Evolutionary conservation across 2,797 vertebrate species (phyloP), one percentile per base, ranked within the genome.

Genomic region (Eulemur coronatus): DNA sequence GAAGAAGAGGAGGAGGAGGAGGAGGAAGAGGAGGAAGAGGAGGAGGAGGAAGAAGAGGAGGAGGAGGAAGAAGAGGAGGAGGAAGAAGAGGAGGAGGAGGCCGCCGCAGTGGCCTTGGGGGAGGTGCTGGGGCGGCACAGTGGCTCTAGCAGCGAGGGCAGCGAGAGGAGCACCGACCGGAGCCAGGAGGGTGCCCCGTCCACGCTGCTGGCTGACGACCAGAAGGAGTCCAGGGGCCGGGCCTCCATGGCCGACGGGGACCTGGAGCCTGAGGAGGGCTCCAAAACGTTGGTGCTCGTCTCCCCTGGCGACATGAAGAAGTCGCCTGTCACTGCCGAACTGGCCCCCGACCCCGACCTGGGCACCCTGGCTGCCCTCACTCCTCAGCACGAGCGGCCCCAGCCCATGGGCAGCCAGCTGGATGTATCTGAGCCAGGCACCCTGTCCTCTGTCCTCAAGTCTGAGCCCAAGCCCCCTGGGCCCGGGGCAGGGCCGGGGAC

Each of bases 221-320:
- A 99, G 97, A 99, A 98, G 93, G 99, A 98, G 41, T 99, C 98
- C 38, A 99, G 98, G 97, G 99, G 99, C 78, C 98, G 99, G 1
- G 99, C 98, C 0, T 99, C 99, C 1, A 98, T 99, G 20, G 99
- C 99, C 3, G 99, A 99, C 0, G 99, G 99, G 24, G 99, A 99
- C 98, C 98, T 99, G 30, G 99, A 99, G 97, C 98, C 99, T n/a
- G 99, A 99, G 97, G 99, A 99, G 30, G 99, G 99, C 72, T 99
- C 99, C 17, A 99, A 99, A 98, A 99, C 99, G 2, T 98, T 99
- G 26, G 99, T 99, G 94, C 99, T 99, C 26, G 99, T 99, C 98
- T 99, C 99, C 18, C 99, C 99, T 0, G 99, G 99, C 17, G 99
- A 99, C 98, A 98, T 99, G 96, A 99, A 99, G 61, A 99, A 99